Evolutionary conservation across 2,113 vertebrate genomes (phyloP).

Genomic region (Amblyornis subalaris): DNA sequence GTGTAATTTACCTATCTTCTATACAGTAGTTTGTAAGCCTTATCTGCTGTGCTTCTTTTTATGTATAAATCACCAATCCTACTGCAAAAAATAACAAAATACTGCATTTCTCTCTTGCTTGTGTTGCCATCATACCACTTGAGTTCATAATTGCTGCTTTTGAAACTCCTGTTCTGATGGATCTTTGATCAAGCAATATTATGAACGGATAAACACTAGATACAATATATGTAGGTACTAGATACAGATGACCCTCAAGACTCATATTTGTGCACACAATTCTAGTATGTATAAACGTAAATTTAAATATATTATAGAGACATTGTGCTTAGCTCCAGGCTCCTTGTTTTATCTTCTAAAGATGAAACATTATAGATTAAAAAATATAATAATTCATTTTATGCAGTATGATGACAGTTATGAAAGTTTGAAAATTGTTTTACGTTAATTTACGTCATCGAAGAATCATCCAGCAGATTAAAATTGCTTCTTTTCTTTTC

Average conservation of each 20-base stretch:
- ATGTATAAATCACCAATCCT: background rate
- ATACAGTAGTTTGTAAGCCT: background rate
- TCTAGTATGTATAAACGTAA: background rate
- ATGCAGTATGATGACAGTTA: background rate
- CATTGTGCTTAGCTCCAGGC: background rate
- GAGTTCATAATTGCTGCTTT: background rate
- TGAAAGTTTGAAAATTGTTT: background rate
- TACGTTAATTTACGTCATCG: background rate
- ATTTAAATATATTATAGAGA: background rate
- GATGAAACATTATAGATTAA: background rate
- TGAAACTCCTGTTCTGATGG: background rate
- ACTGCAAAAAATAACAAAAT: background rate
- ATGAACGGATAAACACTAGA: background rate
- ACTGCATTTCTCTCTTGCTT: background rate
- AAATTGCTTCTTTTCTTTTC: background rate
- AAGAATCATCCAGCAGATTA: background rate
- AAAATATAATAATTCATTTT: background rate
- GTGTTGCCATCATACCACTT: background rate
- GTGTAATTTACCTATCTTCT: background rate
- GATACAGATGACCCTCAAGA: background rate
- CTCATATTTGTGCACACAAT: background rate
- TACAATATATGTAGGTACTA: background rate
- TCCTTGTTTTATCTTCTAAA: background rate
- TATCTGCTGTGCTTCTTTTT: background rate
- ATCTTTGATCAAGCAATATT: background rate